Evolutionary conservation across 2,113 vertebrate species (phyloP).

Genomic region (Ursus arctos): DNA sequence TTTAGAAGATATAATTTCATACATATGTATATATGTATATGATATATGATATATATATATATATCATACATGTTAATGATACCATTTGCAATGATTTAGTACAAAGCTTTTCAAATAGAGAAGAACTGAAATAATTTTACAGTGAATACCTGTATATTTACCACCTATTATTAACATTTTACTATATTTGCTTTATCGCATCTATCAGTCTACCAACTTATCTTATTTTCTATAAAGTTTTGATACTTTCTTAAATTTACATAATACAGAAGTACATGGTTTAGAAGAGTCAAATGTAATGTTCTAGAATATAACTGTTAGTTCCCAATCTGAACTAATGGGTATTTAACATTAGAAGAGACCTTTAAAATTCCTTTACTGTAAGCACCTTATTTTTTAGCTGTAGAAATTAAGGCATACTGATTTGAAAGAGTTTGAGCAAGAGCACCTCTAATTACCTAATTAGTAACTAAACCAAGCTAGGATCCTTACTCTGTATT

Average conservation of each 20-base stretch:
- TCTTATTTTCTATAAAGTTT: background rate
- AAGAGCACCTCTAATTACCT: background rate
- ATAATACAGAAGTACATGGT: background rate
- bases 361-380: background rate
- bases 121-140: constrained; percentile 40
- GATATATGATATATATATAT: background rate
- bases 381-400: background rate
- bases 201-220: background rate
- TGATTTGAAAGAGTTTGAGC: background rate
- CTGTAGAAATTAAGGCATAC: background rate
- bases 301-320: background rate
- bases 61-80: background rate
- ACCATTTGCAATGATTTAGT: background rate
- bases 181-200: background rate
- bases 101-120: background rate
- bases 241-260: background rate
- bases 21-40: background rate
- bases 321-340: background rate
- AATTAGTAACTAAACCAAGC: background rate
- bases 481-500: background rate
- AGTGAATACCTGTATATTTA: background rate
- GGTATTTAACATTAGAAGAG: background rate
- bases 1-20: background rate
- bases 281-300: background rate
- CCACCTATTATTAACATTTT: background rate